phyloP scores from a whole-genome alignment of 2,113 vertebrate genomes.

The Gobius niger region DNA sequence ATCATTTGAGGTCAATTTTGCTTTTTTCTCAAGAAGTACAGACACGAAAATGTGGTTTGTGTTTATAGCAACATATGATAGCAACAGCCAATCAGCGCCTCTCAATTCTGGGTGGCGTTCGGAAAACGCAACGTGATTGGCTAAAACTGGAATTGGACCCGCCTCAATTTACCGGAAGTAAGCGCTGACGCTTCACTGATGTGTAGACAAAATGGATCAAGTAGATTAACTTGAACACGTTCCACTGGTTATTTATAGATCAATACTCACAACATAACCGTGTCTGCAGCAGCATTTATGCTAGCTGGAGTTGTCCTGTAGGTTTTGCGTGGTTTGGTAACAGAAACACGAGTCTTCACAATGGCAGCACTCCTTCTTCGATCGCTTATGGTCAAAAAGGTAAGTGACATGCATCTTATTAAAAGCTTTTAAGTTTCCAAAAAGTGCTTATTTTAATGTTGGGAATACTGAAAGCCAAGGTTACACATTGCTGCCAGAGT shows the following conservation, averaged over 20 bases:
- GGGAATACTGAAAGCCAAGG: conserved; percentile 32
- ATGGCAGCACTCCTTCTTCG: conserved; percentile 66
- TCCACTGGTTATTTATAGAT: background rate
- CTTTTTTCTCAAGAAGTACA: background rate
- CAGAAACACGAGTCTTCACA: conserved; percentile 1
- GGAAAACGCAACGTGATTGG: conserved; percentile 40
- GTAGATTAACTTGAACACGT: rapidly evolving
- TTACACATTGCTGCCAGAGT: conserved; percentile 11
- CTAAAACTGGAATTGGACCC: background rate
- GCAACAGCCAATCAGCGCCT: conserved; percentile 50
- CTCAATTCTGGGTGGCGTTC: conserved; percentile 36
- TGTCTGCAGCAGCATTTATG: conserved; percentile 1
- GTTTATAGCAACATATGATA: background rate
- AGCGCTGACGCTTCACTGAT: conserved; percentile 23
- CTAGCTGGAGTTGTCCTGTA: conserved; percentile 31
- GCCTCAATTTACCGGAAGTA: conserved; percentile 9
- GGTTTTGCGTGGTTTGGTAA: conserved; percentile 48
- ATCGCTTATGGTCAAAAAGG: conserved; percentile 51
- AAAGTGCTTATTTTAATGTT: background rate
- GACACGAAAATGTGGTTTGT: background rate
- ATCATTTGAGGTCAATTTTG: background rate
- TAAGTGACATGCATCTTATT: conserved; percentile 7
- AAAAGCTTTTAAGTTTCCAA: background rate
- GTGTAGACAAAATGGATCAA: background rate
- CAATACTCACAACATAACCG: background rate